A percentile compares a stretch with the other conserved stretches of the same genome.
phyloP scores from a whole-genome alignment of 1,140 invertebrate species.

The Protaetia brevitarsis region DNA sequence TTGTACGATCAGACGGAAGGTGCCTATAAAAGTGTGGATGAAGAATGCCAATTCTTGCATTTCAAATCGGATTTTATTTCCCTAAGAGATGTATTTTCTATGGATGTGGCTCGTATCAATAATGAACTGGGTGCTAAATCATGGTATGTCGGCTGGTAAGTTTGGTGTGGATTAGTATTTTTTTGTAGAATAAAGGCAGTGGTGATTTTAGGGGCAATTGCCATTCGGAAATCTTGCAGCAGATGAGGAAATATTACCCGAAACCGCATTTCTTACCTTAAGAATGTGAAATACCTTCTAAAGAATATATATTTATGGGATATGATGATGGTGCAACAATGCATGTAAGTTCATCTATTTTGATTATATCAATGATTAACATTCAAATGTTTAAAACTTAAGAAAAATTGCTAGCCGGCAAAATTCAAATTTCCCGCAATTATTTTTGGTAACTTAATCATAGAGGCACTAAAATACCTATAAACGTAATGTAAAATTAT shows the following conservation, averaged over 20 bases:
- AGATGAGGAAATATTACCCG: conserved; percentile 75
- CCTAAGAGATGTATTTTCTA: conserved; percentile 74
- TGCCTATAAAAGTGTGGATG: conserved; percentile 64
- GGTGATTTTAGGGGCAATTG: conserved; percentile 74
- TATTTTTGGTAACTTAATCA: too few species aligned
- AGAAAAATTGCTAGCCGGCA: too few species aligned
- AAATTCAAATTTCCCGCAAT: too few species aligned
- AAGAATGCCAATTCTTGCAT: conserved; percentile 86
- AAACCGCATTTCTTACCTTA: conserved; percentile 84
- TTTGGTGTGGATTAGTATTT: conserved; percentile 30
- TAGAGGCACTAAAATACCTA: too few species aligned
- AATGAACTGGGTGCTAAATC: conserved; percentile 62
- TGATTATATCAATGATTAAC: too few species aligned
- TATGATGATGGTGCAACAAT: conserved; percentile 88
- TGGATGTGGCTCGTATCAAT: conserved; percentile 63
- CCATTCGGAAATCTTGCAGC: conserved; percentile 70
- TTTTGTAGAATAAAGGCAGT: conserved; percentile 3
- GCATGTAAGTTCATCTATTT: too few species aligned
- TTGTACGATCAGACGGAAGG: conserved; percentile 67
- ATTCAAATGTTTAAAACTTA: too few species aligned
- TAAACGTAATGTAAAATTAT: too few species aligned
- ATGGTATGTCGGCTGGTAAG: conserved; percentile 93
- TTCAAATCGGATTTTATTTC: conserved; percentile 82
- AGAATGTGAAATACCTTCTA: conserved; percentile 82
- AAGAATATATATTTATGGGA: conserved; percentile 93